Conservation (phyloP, 2,797 vertebrate species). For the Rhodeus uyekii region DNA sequence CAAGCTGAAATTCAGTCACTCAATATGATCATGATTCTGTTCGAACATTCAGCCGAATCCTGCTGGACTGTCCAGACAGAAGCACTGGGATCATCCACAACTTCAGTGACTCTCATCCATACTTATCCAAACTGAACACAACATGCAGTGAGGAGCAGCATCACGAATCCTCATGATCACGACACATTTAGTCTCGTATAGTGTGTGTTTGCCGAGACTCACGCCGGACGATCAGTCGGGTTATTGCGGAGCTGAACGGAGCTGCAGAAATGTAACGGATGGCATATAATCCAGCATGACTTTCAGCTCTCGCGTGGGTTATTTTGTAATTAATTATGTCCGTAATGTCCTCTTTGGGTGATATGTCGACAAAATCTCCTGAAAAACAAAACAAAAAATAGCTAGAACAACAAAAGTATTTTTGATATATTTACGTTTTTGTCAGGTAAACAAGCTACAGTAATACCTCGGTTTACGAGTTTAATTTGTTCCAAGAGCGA, state of each 20-base stretch:
- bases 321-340: conserved; percentile 73
- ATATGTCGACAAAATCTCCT: conserved; percentile 73
- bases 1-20: no score
- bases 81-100: no score
- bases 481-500: no score
- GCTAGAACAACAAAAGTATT: background rate
- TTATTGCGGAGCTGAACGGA: conserved; percentile 79
- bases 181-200: background rate
- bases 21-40: background rate
- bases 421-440: no score
- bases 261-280: conserved; percentile 83
- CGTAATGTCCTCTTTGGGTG: conserved; percentile 79
- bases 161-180: background rate
- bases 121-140: background rate
- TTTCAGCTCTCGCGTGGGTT: conserved; percentile 65
- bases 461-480: no score
- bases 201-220: no score
- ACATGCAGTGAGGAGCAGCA: background rate
- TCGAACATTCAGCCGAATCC: background rate
- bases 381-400: background rate
- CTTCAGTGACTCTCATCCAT: no score
- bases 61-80: background rate
- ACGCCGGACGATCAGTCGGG: conserved; percentile 86
- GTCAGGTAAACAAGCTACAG: no score
- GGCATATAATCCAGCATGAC: conserved; percentile 80